Evolutionary conservation across 2,113 vertebrate genomes (phyloP).

Genomic region (Sapayoa aenigma): DNA sequence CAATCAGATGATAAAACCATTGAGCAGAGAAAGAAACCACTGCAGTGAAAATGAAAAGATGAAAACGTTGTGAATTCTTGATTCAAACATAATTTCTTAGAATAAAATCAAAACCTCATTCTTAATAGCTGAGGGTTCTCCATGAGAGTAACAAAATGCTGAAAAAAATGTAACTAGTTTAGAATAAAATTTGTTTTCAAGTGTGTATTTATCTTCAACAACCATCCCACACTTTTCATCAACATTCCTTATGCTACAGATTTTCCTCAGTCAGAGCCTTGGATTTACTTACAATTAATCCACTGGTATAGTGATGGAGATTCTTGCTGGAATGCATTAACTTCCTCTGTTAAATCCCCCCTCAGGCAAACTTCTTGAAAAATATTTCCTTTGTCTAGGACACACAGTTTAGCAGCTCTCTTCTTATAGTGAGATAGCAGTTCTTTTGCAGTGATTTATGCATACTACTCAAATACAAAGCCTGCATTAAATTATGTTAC

Average conservation of each 20-base stretch:
- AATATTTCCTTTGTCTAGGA: constrained; percentile 63
- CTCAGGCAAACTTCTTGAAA: constrained; percentile 62
- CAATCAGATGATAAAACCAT: constrained; percentile 60
- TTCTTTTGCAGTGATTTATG: constrained; percentile 38
- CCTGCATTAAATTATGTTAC: constrained; percentile 15
- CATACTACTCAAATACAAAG: constrained; percentile 30
- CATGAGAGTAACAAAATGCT: constrained; percentile 43
- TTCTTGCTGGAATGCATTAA: constrained; percentile 67
- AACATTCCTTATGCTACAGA: constrained; percentile 18
- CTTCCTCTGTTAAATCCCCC: constrained; percentile 57
- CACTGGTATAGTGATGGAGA: constrained; percentile 33
- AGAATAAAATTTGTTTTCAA: constrained; percentile 28
- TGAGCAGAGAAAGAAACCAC: constrained; percentile 41
- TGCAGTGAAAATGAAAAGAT: constrained; percentile 51
- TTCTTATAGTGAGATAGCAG: constrained; percentile 46
- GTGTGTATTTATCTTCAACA: constrained; percentile 14
- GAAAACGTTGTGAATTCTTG: constrained; percentile 54
- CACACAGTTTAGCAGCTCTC: constrained; percentile 25
- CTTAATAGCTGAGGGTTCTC: not conserved
- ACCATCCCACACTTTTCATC: constrained; percentile 39
- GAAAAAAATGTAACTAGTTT: constrained; percentile 16
- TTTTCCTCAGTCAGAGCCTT: constrained; percentile 34
- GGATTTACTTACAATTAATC: constrained; percentile 67
- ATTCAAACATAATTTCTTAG: constrained; percentile 50
- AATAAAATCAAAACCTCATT: constrained; percentile 40